A percentile compares a stretch with the other conserved stretches of the same genome.
These are phyloP conservation scores for Coregonus clupeaformis DNA, from an alignment of 2,113 vertebrate species.

Conservation along the genomic window DNA sequence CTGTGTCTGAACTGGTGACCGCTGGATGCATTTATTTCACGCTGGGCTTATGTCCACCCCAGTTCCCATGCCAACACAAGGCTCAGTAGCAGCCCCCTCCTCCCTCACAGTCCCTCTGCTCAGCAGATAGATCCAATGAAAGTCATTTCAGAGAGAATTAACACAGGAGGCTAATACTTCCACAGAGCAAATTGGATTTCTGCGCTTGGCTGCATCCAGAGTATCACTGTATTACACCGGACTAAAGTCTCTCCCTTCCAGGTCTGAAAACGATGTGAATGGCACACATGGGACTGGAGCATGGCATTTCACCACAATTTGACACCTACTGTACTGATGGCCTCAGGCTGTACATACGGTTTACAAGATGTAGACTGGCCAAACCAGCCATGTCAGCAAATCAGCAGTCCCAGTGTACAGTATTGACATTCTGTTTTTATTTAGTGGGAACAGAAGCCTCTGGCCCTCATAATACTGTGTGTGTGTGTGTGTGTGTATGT, in stretches of 20 bases:
- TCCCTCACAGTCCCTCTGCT: not conserved
- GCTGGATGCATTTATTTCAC: not conserved
- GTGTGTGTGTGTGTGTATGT: not conserved
- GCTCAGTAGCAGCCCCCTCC: not conserved
- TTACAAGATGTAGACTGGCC: not conserved
- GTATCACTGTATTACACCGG: slow-evolving; percentile 44
- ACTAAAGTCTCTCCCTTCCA: slow-evolving; percentile 36
- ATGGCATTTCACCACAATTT: too few relatives aligned
- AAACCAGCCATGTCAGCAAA: too few relatives aligned
- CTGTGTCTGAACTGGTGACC: not conserved
- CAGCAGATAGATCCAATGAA: not conserved
- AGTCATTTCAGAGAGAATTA: slow-evolving; percentile 5
- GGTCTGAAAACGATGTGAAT: not conserved
- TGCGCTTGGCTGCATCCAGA: slow-evolving; percentile 50
- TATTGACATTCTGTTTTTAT: too few relatives aligned
- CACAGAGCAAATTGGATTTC: slow-evolving; percentile 63
- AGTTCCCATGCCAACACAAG: not conserved
- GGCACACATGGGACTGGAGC: not conserved
- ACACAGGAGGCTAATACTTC: slow-evolving; percentile 49
- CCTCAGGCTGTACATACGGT: too few relatives aligned
- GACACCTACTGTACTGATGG: too few relatives aligned
- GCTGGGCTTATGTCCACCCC: not conserved
- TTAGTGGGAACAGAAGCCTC: too few relatives aligned
- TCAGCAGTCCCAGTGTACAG: too few relatives aligned
- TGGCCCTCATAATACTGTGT: not conserved